Conservation (phyloP, 2,113 vertebrate species). For the Hyaena hyaena region DNA sequence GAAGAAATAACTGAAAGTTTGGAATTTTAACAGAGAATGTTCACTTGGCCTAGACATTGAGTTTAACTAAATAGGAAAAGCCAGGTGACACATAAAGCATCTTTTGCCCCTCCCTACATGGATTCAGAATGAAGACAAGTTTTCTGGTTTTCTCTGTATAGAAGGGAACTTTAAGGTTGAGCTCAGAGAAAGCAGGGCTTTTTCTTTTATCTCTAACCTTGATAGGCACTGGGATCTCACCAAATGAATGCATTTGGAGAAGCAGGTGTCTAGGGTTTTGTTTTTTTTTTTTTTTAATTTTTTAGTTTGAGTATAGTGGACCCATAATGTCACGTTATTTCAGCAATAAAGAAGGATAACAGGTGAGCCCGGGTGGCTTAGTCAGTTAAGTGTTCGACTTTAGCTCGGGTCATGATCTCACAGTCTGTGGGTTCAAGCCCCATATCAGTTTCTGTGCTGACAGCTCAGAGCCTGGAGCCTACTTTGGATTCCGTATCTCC, state of each 20-base stretch:
- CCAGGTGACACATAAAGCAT: neutral
- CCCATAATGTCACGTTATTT: neutral
- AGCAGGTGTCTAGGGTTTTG: neutral
- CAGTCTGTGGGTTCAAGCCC: no score
- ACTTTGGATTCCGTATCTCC: no score
- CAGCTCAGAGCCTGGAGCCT: no score
- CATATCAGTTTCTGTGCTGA: no score
- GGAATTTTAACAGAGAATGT: constrained; percentile 31
- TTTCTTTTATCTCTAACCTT: neutral
- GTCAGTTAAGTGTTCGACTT: no score
- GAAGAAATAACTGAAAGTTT: constrained; percentile 35
- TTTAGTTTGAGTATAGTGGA: neutral
- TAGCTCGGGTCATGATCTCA: no score
- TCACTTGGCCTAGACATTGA: neutral
- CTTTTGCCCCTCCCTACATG: fast-evolving
- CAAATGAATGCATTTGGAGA: constrained; percentile 12
- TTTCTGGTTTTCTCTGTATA: neutral
- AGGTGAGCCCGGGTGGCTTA: no score
- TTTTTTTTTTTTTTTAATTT: neutral
- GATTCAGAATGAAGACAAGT: neutral
- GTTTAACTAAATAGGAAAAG: neutral
- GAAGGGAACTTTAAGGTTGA: neutral
- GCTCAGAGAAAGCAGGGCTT: neutral
- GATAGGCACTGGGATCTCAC: neutral
- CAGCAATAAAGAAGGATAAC: neutral